A percentile compares a stretch with the other conserved stretches of the same genome.
Evolutionary conservation across 2,888 invertebrate genomes (phyloP).

Genomic region (Leptinotarsa juncta): DNA sequence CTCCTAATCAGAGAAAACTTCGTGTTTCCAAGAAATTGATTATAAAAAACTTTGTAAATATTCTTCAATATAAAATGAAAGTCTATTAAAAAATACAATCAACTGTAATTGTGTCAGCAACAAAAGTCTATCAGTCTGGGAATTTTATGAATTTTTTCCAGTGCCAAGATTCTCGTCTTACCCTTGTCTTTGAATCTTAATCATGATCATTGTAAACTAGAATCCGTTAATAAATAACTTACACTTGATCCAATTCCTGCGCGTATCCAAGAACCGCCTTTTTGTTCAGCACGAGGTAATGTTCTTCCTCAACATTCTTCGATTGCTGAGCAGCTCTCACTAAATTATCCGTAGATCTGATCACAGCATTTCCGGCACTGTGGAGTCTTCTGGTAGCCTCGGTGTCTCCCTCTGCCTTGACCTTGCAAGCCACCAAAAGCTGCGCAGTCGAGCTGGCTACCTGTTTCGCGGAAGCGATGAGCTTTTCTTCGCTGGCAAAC

Average conservation of each 20-base stretch:
- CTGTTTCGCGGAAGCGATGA: slow-evolving; percentile 95
- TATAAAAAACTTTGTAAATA: too few relatives aligned
- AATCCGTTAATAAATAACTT: background rate
- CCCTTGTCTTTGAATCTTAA: background rate
- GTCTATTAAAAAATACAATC: too few relatives aligned
- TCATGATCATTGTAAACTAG: too few relatives aligned
- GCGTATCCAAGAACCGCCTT: slow-evolving; percentile 97
- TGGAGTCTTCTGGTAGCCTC: slow-evolving; percentile 92
- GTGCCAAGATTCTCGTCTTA: too few relatives aligned
- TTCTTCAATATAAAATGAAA: too few relatives aligned
- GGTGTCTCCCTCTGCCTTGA: slow-evolving; percentile 96
- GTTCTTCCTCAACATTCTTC: slow-evolving; percentile 90
- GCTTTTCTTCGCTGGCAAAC: slow-evolving; percentile 91
- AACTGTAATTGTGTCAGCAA: too few relatives aligned
- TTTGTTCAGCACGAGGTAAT: slow-evolving; percentile 89
- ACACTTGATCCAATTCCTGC: slow-evolving; percentile 92
- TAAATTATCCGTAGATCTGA: slow-evolving; percentile 96
- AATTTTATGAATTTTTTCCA: too few relatives aligned
- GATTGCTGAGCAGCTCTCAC: slow-evolving; percentile 95
- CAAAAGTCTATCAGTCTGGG: too few relatives aligned
- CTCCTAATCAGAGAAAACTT: too few relatives aligned
- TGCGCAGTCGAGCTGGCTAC: slow-evolving; percentile 98
- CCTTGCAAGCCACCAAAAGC: slow-evolving; percentile 97
- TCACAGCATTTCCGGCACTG: slow-evolving; percentile 95
- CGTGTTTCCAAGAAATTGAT: too few relatives aligned